phyloP scores from a whole-genome alignment of 2,797 vertebrate species.

The Argya squamiceps region DNA sequence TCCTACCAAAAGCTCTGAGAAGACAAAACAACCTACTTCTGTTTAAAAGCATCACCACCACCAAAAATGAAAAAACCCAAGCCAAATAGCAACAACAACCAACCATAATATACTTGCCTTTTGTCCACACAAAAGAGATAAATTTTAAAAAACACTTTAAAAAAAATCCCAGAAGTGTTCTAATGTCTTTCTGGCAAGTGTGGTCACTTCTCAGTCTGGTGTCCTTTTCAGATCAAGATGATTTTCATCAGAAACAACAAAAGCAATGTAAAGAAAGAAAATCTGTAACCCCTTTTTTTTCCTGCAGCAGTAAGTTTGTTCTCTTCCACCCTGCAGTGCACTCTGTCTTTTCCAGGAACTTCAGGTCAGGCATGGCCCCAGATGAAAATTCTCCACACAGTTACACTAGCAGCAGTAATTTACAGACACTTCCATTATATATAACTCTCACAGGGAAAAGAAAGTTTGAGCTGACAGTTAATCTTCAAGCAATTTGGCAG shows the following conservation, averaged over 20 bases:
- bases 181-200: background rate
- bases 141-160: background rate
- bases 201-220: background rate
- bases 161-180: background rate
- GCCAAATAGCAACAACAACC: background rate
- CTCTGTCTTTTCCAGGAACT: background rate
- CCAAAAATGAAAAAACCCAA: background rate
- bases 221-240: background rate
- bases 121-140: background rate
- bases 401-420: background rate
- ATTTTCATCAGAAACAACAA: background rate
- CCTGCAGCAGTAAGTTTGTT: background rate
- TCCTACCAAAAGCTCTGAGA: background rate
- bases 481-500: constrained; percentile 7
- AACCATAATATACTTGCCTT: background rate
- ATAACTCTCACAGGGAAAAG: background rate
- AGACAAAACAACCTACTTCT: background rate
- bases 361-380: background rate
- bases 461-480: constrained; percentile 17
- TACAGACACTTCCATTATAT: background rate
- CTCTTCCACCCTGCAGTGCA: background rate
- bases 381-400: background rate
- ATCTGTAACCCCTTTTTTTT: background rate
- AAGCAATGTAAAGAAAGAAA: background rate
- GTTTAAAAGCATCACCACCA: background rate